Conservation (phyloP, 2,888 invertebrate species). For the Oasisia sp. region DNA sequence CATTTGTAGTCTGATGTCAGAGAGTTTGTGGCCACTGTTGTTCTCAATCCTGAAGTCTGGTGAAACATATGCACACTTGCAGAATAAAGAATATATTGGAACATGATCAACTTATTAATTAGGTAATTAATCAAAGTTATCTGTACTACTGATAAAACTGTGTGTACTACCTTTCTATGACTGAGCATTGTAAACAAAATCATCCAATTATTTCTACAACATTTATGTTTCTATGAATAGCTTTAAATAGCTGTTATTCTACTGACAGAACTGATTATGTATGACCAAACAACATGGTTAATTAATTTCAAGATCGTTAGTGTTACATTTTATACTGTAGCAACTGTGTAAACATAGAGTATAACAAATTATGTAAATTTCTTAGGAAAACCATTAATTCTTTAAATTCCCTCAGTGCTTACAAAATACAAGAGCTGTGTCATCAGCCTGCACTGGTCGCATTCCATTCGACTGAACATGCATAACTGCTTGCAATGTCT, state of each 20-base stretch:
- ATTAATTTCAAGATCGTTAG: too few relatives aligned
- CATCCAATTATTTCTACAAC: neutral
- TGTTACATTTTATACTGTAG: too few relatives aligned
- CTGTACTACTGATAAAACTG: neutral
- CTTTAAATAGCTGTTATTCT: neutral
- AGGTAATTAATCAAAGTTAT: neutral
- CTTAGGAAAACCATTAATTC: neutral
- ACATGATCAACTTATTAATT: neutral
- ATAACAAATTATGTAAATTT: neutral
- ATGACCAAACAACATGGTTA: too few relatives aligned
- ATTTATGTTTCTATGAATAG: neutral
- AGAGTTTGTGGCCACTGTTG: neutral
- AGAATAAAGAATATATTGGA: neutral
- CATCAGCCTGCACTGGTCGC: neutral
- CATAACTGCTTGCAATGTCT: neutral
- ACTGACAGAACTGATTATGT: too few relatives aligned
- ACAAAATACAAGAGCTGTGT: conserved; percentile 2
- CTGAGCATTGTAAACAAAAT: neutral
- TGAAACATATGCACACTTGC: neutral
- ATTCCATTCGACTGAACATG: neutral
- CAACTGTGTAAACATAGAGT: neutral
- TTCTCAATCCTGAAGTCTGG: neutral
- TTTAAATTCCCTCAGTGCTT: neutral
- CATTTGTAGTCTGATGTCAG: neutral
- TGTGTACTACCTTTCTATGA: neutral